Conservation (phyloP, 2,888 invertebrate genomes). For the Athalia cordata region DNA sequence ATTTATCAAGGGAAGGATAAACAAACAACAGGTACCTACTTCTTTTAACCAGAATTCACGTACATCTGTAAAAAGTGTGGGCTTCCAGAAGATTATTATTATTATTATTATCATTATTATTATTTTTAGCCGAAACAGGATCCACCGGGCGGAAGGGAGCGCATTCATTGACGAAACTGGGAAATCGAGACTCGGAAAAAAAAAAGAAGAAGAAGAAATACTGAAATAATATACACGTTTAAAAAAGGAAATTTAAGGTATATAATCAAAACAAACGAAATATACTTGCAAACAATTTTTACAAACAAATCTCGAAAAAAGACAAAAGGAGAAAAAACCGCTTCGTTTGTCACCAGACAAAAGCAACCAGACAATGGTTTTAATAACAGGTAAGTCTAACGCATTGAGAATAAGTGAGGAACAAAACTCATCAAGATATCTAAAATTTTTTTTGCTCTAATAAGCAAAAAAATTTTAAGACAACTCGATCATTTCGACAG, state of each 20-base stretch:
- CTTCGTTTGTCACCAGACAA: slow-evolving; percentile 36
- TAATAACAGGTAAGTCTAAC: slow-evolving; percentile 20
- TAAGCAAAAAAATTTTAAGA: too few relatives aligned
- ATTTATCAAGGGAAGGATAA: too few relatives aligned
- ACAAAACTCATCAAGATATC: too few relatives aligned
- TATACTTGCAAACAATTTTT: slow-evolving; percentile 25
- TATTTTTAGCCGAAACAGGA: slow-evolving; percentile 17
- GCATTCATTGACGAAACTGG: slow-evolving; percentile 15
- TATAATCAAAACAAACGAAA: slow-evolving; percentile 10
- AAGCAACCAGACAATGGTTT: slow-evolving; percentile 40
- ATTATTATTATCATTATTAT: not conserved
- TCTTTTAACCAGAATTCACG: too few relatives aligned
- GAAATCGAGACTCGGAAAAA: slow-evolving; percentile 20
- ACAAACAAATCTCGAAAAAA: slow-evolving; percentile 1
- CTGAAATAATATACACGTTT: not conserved
- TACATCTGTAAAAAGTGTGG: not conserved
- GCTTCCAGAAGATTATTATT: not conserved
- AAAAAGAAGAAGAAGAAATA: not conserved
- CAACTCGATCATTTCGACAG: too few relatives aligned
- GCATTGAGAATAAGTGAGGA: not conserved
- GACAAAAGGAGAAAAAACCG: slow-evolving; percentile 29
- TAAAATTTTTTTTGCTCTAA: too few relatives aligned
- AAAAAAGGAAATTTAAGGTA: not conserved
- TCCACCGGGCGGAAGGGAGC: slow-evolving; percentile 23
- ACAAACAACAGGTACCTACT: not conserved